phyloP scores from a whole-genome alignment of 2,113 vertebrate genomes.

The Erythrocercus mccallii region DNA sequence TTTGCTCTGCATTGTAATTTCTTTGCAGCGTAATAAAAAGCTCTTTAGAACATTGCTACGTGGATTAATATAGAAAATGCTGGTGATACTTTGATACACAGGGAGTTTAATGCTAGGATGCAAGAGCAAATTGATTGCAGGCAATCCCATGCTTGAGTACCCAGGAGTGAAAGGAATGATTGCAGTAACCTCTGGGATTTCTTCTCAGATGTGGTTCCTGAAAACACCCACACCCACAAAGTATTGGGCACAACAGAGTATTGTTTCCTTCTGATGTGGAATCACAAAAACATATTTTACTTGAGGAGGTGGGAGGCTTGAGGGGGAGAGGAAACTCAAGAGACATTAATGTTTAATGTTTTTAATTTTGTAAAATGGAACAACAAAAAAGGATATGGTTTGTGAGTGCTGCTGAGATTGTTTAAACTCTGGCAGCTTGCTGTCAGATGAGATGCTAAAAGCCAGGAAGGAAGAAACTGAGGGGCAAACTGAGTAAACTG shows the following conservation, averaged over 20 bases:
- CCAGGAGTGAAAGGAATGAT: slow-evolving; percentile 72
- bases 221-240: slow-evolving; percentile 45
- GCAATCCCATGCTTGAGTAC: slow-evolving; percentile 70
- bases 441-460: slow-evolving; percentile 49
- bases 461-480: not conserved
- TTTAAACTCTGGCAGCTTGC: slow-evolving; percentile 49
- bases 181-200: slow-evolving; percentile 69
- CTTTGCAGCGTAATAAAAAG: slow-evolving; percentile 71
- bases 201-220: slow-evolving; percentile 61
- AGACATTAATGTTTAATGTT: slow-evolving; percentile 73
- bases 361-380: slow-evolving; percentile 74
- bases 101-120: slow-evolving; percentile 65
- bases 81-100: slow-evolving; percentile 69
- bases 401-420: slow-evolving; percentile 42
- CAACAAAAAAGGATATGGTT: slow-evolving; percentile 61
- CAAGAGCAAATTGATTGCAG: slow-evolving; percentile 77
- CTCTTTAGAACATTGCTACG: slow-evolving; percentile 65
- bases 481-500: slow-evolving; percentile 22
- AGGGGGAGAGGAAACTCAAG: slow-evolving; percentile 60
- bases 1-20: slow-evolving; percentile 67
- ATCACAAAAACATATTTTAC: slow-evolving; percentile 67
- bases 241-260: slow-evolving; percentile 46
- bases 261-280: slow-evolving; percentile 67
- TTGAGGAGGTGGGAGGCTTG: slow-evolving; percentile 52
- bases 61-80: slow-evolving; percentile 74